phyloP scores from a whole-genome alignment of 2,888 invertebrate species.

The Cheilosia impressa region DNA sequence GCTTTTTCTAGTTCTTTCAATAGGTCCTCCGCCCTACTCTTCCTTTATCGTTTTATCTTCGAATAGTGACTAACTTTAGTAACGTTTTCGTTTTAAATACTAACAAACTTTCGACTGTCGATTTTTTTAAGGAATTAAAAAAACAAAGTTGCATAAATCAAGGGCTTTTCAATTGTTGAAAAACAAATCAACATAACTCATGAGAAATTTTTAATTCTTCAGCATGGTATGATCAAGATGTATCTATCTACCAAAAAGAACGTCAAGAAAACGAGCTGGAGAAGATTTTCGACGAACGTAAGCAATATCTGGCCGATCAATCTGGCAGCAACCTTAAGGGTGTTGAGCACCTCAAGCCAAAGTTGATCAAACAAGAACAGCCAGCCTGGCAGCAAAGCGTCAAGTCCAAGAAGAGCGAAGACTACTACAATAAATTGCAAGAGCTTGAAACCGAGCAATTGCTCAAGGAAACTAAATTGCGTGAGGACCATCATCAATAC shows the following conservation, averaged over 20 bases:
- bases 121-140: neutral
- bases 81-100: conserved; percentile 16
- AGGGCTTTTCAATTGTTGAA: conserved; percentile 22
- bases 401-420: conserved; percentile 91
- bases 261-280: conserved; percentile 92
- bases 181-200: neutral
- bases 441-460: conserved; percentile 93
- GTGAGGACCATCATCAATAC: conserved; percentile 92
- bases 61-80: conserved; percentile 33
- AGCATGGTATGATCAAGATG: conserved; percentile 97
- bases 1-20: neutral
- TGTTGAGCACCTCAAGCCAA: conserved; percentile 86
- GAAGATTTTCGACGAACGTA: conserved; percentile 93
- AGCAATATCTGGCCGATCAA: conserved; percentile 88
- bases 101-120: conserved; percentile 24
- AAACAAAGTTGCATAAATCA: neutral
- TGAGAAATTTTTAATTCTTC: conserved; percentile 78
- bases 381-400: conserved; percentile 94
- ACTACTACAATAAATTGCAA: conserved; percentile 92
- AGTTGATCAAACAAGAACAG: conserved; percentile 88
- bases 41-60: neutral
- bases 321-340: conserved; percentile 86
- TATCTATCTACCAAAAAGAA: conserved; percentile 92
- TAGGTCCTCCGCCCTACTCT: neutral
- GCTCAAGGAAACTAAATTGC: conserved; percentile 90